Conservation (phyloP, 2,797 vertebrate species). For the Delichon dasypus region DNA sequence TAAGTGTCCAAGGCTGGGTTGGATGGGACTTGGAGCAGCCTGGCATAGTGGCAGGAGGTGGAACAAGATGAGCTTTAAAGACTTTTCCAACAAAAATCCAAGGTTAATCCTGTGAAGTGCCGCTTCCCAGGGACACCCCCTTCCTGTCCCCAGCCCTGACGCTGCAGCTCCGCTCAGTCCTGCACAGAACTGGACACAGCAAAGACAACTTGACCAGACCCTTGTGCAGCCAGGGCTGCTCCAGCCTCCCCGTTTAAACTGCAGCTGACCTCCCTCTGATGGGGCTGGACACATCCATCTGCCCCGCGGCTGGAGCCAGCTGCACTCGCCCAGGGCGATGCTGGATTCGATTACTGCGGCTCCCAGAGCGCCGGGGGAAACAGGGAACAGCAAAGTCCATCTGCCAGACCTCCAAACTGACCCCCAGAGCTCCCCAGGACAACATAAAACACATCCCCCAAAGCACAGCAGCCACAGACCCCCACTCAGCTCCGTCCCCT, state of each 20-base stretch:
- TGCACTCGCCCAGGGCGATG: not conserved
- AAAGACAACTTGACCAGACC: not conserved
- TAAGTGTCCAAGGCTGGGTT: not conserved
- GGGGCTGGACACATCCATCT: constrained; percentile 8
- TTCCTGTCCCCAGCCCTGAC: fast-evolving
- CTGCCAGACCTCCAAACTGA: not conserved
- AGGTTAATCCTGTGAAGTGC: not conserved
- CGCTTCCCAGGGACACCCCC: not conserved
- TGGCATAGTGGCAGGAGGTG: not conserved
- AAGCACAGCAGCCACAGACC: not conserved
- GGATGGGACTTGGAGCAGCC: fast-evolving
- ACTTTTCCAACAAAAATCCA: not conserved
- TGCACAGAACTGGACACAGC: not conserved
- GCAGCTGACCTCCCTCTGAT: constrained; percentile 11
- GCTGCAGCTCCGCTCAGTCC: not conserved
- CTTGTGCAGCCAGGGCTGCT: not conserved
- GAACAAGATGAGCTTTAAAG: not conserved
- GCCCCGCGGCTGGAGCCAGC: not conserved
- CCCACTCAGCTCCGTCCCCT: not conserved
- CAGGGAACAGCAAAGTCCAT: not conserved
- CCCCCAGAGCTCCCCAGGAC: not conserved
- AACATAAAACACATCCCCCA: not conserved
- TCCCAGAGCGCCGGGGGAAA: not conserved
- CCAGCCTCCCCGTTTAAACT: not conserved
- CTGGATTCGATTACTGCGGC: constrained; percentile 3